Evolutionary conservation across 2,113 vertebrate genomes (phyloP).

Genomic region (Cervus canadensis): DNA sequence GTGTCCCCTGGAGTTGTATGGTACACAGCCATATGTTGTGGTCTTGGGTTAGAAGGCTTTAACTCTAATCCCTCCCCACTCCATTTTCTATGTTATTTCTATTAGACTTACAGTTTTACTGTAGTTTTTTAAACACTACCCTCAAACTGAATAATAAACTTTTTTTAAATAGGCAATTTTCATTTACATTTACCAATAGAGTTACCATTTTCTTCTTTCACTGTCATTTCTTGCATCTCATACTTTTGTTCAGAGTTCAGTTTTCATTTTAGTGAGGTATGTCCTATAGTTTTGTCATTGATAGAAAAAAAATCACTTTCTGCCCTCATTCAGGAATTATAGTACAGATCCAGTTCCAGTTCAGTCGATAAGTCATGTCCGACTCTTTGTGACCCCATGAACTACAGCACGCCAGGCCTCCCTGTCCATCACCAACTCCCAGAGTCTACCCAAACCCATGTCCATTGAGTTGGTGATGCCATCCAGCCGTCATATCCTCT

Average conservation of each 20-base stretch:
- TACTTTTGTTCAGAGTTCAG: background rate
- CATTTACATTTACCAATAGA: background rate
- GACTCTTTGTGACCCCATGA: background rate
- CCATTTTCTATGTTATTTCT: background rate
- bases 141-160: background rate
- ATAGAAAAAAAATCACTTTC: background rate
- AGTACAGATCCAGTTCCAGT: background rate
- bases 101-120: background rate
- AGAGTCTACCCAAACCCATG: background rate
- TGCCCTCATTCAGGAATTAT: background rate
- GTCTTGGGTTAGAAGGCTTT: background rate
- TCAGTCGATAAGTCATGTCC: background rate
- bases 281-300: background rate
- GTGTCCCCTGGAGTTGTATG: background rate
- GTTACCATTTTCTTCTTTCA: background rate
- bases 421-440: background rate
- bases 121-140: background rate
- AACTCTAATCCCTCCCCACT: background rate
- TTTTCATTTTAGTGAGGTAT: background rate
- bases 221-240: background rate
- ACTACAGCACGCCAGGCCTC: background rate
- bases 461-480: background rate
- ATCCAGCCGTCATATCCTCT: background rate
- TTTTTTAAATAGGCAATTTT: background rate
- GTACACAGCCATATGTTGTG: background rate